Evolutionary conservation across 2,113 vertebrate genomes (phyloP).

Genomic region (Rhombomys opimus): DNA sequence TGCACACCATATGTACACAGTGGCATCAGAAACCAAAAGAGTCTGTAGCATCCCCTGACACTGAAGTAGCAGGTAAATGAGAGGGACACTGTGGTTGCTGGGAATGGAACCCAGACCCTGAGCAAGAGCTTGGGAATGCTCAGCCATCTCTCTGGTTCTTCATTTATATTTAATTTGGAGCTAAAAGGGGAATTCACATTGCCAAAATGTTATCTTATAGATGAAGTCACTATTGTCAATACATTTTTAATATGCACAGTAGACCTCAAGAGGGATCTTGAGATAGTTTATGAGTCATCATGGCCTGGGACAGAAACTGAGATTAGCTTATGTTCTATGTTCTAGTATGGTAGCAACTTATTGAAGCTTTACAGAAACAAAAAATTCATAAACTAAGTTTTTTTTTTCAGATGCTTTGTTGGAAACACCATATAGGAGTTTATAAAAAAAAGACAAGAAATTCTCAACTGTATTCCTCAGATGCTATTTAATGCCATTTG

Average conservation of each 20-base stretch:
- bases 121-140: neutral
- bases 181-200: neutral
- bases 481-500: neutral
- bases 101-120: neutral
- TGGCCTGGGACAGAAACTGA: neutral
- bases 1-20: neutral
- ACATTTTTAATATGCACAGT: neutral
- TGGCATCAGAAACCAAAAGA: neutral
- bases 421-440: neutral
- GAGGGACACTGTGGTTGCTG: neutral
- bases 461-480: neutral
- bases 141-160: neutral
- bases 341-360: neutral
- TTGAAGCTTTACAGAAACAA: neutral
- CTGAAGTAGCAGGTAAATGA: neutral
- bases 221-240: neutral
- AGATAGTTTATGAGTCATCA: neutral
- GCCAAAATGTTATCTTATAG: neutral
- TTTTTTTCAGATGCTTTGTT: neutral
- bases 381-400: neutral
- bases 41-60: neutral
- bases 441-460: neutral
- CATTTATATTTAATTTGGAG: neutral
- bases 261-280: neutral
- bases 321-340: neutral